phyloP scores from a whole-genome alignment of 2,113 vertebrate genomes.

The Anthoscopus minutus region DNA sequence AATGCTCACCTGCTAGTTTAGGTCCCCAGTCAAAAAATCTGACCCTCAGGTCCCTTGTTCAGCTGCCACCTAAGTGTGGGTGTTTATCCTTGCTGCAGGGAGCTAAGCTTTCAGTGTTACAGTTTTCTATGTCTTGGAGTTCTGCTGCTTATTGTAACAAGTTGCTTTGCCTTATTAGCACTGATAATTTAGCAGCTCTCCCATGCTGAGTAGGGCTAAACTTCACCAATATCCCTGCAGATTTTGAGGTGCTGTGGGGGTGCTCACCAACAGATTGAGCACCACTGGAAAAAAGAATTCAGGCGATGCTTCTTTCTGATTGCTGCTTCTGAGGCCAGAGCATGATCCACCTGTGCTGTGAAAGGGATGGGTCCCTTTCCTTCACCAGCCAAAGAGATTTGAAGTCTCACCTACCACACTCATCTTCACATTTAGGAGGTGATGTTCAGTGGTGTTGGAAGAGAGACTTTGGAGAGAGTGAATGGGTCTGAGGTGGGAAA shows the following conservation, averaged over 20 bases:
- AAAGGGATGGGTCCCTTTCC: background rate
- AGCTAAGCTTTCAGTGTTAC: background rate
- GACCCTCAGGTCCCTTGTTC: background rate
- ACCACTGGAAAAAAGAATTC: background rate
- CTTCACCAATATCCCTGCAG: background rate
- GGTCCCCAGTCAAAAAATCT: background rate
- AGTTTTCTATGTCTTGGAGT: background rate
- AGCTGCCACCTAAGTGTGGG: background rate
- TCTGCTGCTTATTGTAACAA: background rate
- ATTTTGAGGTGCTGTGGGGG: background rate
- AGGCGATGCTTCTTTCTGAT: background rate
- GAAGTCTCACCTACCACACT: background rate
- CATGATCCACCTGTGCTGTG: background rate
- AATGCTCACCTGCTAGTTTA: slow-evolving; percentile 10
- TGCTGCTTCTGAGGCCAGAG: background rate
- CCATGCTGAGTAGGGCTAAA: background rate
- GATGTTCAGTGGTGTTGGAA: background rate
- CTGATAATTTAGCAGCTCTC: background rate
- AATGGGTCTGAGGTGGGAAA: background rate
- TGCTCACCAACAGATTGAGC: background rate
- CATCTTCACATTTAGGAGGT: background rate
- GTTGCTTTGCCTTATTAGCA: background rate
- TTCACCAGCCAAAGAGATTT: rapidly evolving
- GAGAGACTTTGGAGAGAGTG: background rate
- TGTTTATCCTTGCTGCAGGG: background rate